A percentile compares a stretch with the other conserved stretches of the same genome.
phyloP scores from a whole-genome alignment of 2,113 vertebrate genomes.

The Apteryx owenii region DNA sequence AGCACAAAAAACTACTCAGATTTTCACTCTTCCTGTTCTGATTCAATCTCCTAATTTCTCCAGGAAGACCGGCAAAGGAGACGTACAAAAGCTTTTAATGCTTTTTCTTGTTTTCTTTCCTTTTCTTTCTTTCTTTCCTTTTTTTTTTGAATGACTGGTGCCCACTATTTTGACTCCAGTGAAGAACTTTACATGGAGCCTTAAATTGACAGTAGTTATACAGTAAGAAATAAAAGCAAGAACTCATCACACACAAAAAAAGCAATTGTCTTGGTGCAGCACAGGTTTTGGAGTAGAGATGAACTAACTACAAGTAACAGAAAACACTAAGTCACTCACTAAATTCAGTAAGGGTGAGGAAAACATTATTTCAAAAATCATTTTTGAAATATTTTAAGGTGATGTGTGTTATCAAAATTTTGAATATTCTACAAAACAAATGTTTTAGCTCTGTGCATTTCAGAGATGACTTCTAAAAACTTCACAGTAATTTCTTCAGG shows the following conservation, averaged over 20 bases:
- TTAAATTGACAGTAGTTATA: not conserved
- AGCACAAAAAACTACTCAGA: not conserved
- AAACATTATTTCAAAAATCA: not conserved
- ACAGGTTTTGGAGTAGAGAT: not conserved
- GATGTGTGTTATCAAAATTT: not conserved
- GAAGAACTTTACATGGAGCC: not conserved
- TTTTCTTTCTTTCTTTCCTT: not conserved
- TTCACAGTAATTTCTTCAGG: not conserved
- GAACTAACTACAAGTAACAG: not conserved
- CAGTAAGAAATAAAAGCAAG: not conserved
- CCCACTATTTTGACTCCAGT: not conserved
- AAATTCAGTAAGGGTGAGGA: not conserved
- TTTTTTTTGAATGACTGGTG: not conserved
- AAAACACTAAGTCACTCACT: not conserved
- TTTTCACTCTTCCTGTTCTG: not conserved
- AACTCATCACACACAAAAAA: not conserved
- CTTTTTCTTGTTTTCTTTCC: not conserved
- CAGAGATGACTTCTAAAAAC: not conserved
- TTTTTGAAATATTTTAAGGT: not conserved
- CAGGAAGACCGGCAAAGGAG: not conserved
- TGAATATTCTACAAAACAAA: not conserved
- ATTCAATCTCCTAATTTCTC: not conserved
- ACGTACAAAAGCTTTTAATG: not conserved
- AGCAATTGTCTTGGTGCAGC: not conserved
- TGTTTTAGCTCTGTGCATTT: not conserved